Percentiles rank a stretch among this genome's conserved stretches.
Evolutionary conservation across 2,888 invertebrate species (phyloP).

Genomic region (Lacanobia wlatinum): DNA sequence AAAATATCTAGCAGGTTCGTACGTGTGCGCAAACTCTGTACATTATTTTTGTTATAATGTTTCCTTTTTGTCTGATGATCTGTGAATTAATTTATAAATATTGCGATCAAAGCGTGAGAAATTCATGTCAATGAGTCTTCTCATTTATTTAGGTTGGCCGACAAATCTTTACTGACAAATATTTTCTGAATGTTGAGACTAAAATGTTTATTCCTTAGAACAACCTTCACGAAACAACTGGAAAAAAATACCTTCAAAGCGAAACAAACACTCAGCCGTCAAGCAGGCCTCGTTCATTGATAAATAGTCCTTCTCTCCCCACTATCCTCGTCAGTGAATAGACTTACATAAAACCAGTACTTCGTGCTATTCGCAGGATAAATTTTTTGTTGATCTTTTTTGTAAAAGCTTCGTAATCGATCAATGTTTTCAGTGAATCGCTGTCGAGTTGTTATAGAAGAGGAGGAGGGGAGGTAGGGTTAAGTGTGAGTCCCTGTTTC

Average conservation of each 20-base stretch:
- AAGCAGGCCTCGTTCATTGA: slow-evolving; percentile 50
- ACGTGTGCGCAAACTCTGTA: not conserved
- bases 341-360: slow-evolving; percentile 50
- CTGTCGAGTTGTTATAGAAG: slow-evolving; percentile 50
- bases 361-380: slow-evolving; percentile 39
- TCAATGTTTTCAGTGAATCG: slow-evolving; percentile 66
- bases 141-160: not conserved
- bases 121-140: not conserved
- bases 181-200: slow-evolving; percentile 11
- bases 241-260: slow-evolving; percentile 44
- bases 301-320: slow-evolving; percentile 49
- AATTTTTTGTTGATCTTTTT: slow-evolving; percentile 61
- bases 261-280: slow-evolving; percentile 41
- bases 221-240: slow-evolving; percentile 19
- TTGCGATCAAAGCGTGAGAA: not conserved
- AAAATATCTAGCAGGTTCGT: not conserved
- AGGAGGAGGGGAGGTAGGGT: not conserved
- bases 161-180: slow-evolving; percentile 1
- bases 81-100: not conserved
- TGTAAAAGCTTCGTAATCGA: slow-evolving; percentile 65
- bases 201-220: slow-evolving; percentile 20
- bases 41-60: not conserved
- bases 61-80: not conserved
- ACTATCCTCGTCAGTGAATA: slow-evolving; percentile 44
- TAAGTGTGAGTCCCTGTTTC: slow-evolving; percentile 25